A percentile compares a stretch with the other conserved stretches of the same genome.
Evolutionary conservation across 2,888 invertebrate species (phyloP).

Genomic region (Mamestra brassicae): DNA sequence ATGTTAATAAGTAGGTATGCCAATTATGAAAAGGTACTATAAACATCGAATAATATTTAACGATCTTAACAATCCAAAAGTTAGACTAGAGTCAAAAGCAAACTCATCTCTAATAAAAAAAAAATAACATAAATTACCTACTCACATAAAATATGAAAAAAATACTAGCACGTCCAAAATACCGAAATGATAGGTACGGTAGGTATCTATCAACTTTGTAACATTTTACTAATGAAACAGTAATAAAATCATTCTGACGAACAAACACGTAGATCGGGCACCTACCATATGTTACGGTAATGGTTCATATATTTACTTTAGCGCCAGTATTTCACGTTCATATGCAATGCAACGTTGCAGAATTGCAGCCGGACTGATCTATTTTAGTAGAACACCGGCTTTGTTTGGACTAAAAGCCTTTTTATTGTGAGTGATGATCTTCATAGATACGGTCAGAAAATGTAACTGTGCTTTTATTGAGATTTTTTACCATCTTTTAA

Average conservation of each 20-base stretch:
- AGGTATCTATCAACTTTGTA: not conserved
- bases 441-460: not conserved
- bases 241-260: conserved; percentile 65
- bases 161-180: not conserved
- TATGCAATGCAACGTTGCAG: conserved; percentile 41
- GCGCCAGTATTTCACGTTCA: conserved; percentile 46
- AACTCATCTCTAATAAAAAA: too few species aligned
- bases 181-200: not conserved
- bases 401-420: conserved; percentile 16
- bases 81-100: too few species aligned
- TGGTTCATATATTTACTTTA: conserved; percentile 62
- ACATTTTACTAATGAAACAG: conserved; percentile 51
- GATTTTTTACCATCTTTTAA: too few species aligned
- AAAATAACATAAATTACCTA: too few species aligned
- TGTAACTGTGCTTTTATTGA: not conserved
- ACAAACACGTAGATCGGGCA: conserved; percentile 42
- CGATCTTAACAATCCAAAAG: too few species aligned
- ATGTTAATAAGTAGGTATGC: too few species aligned
- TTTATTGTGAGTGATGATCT: conserved; percentile 16
- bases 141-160: too few species aligned
- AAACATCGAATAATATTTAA: too few species aligned
- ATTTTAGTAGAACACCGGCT: conserved; percentile 16
- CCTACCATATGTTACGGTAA: conserved; percentile 59
- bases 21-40: too few species aligned
- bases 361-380: conserved; percentile 39